Base-by-base conservation (phyloP, 1,140 invertebrate species). In the Pogonomyrmex californicus region DNA sequence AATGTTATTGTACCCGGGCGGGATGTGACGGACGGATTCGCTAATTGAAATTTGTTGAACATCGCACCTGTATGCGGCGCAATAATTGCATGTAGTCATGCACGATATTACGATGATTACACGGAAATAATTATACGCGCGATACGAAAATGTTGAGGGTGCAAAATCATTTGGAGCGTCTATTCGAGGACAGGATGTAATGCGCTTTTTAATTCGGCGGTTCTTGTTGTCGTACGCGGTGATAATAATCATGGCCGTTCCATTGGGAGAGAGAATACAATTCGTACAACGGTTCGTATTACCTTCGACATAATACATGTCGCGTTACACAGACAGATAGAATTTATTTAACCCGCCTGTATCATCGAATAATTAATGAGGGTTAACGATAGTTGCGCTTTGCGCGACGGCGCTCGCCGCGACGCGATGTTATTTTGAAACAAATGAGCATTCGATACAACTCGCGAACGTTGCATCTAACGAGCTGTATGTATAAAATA, bases 301-400 rank as follows among this genome's bases (percentile, higher is more conserved):
- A 73, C 54, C 79, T 30, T 70, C 41, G 79, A 68, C 41, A 60
- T 75, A 83, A 83, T 83, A 75, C 54, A 83, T 75, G 68, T 73
- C 68, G 68, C 41, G 51, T 86, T 86, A 76, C 41, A 77, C 77
- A 77, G 79, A 86, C 87, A 63, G 41, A 71, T 77, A 75, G 51
- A 85, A 88, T 88, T 88, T 88, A 88, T 86, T 90, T 89, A 86
- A 86, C 63, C 17, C 23, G 79, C 68, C 62, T 83, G 68, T 60
- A 71, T 90, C 85, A 82, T 81, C 76, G 87, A 81, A 88, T 85
- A 86, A 88, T 86, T 86, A 86, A 76, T 60, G 71, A 63, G 68
- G 76, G 78, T 86, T 88, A 86, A 86, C 63, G 65, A 47, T 75
- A 81, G 85, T 86, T 66, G 17, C 41, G 81, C 75, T 86, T 83